A percentile compares a stretch with the other conserved stretches of the same genome.
Evolutionary conservation across 1,140 invertebrate genomes (phyloP).

Genomic region (Steinernema khuongi): DNA sequence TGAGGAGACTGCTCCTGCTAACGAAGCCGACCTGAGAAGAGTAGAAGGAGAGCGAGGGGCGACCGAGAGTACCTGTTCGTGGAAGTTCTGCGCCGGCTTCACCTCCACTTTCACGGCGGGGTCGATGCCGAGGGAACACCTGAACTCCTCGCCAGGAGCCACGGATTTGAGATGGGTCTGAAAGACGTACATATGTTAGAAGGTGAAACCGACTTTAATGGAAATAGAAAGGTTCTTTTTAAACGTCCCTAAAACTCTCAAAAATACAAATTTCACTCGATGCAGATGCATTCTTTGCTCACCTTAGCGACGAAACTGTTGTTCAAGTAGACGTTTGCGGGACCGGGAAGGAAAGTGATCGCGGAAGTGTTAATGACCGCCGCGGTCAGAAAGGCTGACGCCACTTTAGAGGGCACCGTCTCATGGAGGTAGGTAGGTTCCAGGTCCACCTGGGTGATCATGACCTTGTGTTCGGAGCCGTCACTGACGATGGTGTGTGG

Average conservation of each 20-base stretch:
- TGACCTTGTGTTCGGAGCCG: conserved; percentile 58
- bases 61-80: conserved; percentile 38
- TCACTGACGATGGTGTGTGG: conserved; percentile 58
- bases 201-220: background rate
- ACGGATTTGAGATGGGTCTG: conserved; percentile 57
- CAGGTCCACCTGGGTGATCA: conserved; percentile 59
- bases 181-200: background rate
- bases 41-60: conserved; percentile 11
- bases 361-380: conserved; percentile 58
- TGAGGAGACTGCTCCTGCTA: conserved; percentile 41
- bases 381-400: conserved; percentile 60
- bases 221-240: too few relatives aligned
- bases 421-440: conserved; percentile 59
- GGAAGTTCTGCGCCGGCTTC: conserved; percentile 50
- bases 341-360: conserved; percentile 60
- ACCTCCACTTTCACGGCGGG: conserved; percentile 58
- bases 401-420: conserved; percentile 58
- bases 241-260: too few relatives aligned
- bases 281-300: too few relatives aligned
- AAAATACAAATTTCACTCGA: too few relatives aligned
- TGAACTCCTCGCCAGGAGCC: conserved; percentile 60
- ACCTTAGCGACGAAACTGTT: conserved; percentile 62
- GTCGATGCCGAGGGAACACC: conserved; percentile 60
- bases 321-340: conserved; percentile 61
- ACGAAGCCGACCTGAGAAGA: conserved; percentile 48